These are phyloP conservation scores for Chitala chitala DNA, from an alignment of 2,113 vertebrate genomes.

Conservation along the genomic window DNA sequence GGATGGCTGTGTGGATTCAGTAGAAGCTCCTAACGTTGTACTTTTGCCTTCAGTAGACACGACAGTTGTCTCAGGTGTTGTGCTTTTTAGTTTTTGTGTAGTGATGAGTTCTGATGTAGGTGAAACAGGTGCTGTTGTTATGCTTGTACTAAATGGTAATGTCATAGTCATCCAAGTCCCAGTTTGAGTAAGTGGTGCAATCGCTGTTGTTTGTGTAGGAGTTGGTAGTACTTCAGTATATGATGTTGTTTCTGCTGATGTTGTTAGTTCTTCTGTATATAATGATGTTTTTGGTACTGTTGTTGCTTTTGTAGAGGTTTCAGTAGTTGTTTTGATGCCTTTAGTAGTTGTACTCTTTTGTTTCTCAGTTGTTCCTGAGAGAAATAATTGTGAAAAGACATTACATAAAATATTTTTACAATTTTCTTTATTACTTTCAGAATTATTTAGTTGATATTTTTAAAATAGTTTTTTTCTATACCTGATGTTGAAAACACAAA, in stretches of 20 bases:
- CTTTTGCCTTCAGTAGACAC: neutral
- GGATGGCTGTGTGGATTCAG: neutral
- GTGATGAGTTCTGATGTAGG: neutral
- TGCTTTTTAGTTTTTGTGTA: neutral
- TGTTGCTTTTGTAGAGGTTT: neutral
- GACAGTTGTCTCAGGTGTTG: neutral
- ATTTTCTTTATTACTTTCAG: neutral
- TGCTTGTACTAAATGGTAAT: neutral
- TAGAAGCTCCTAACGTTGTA: neutral
- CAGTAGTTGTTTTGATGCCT: neutral
- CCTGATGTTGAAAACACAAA: conserved; percentile 16
- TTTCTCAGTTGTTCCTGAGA: neutral
- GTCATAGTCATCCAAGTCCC: neutral
- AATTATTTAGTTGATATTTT: neutral
- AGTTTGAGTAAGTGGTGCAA: conserved; percentile 11
- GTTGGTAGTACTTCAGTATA: neutral
- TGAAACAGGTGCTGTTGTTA: neutral
- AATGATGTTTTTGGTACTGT: neutral
- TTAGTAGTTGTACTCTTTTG: neutral
- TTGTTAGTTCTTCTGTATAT: neutral
- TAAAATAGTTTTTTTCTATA: conserved; percentile 3
- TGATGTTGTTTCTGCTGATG: neutral
- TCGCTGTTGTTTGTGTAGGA: neutral
- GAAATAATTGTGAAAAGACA: too few species aligned
- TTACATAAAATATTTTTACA: too few species aligned